Base-by-base conservation (phyloP, 2,797 vertebrate genomes). In the Ficedula albicollis region DNA sequence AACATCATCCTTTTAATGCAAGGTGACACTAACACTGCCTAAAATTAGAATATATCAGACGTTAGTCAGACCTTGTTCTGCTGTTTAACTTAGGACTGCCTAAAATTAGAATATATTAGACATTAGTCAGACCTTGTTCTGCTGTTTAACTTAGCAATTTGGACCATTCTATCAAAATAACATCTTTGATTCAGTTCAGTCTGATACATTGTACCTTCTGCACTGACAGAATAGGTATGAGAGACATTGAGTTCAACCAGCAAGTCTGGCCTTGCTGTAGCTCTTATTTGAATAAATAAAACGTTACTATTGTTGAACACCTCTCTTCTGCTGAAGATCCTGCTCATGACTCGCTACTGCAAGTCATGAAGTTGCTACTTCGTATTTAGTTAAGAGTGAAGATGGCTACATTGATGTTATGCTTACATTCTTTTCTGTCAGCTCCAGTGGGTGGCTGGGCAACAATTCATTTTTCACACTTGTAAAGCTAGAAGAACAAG, bases 341-440 rank as follows among this genome's bases (percentile, higher is more conserved):
- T 26, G 8, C 26, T 80, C 56, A 21, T 26, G 34, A 34, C 32
- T 25, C 30, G 10, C 21, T 54, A 76, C 38, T 3, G 5, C 38
- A 36, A 36, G 10, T 36, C 36, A 36, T 36, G 36, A 36, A 36
- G 36, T 36, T 36, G 36, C 36, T 36, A 36, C 6, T 63, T 56
- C 1, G 0, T 15, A 67, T 49, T 51, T 21, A 73, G 11, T 23
- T 34, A 51, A 38, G 11, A 67, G 39, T 16, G 30, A 84, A 62
- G 51, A 55, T 15, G 10, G 46, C 23, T 48, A 87, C 25, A 58
- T 41, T 55, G 34, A 39, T 46, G 58, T 44, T 17, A 89, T 51
- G 98, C 99, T 99, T 97, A 99, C 99, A 93, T 99, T 99, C 97
- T 99, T 99, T 96, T 99, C 99, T 39, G 98, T 98, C 84, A 99